A percentile compares a stretch with the other conserved stretches of the same genome.
phyloP scores from a whole-genome alignment of 1,140 invertebrate genomes.

The Archegozetes longisetosus region DNA sequence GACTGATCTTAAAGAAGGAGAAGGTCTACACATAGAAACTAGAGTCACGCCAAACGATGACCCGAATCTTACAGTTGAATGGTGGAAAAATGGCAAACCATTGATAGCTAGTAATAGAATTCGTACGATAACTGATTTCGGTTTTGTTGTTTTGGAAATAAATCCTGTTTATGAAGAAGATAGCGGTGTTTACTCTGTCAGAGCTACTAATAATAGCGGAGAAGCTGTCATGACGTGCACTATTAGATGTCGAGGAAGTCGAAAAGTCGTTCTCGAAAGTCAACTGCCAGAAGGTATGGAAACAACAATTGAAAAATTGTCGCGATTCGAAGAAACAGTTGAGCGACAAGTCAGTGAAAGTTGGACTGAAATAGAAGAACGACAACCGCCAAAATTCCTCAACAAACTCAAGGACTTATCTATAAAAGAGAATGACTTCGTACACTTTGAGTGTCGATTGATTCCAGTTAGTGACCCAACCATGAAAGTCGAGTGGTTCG shows the following conservation, averaged over 20 bases:
- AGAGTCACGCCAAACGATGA: conserved; percentile 86
- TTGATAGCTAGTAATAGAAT: conserved; percentile 48
- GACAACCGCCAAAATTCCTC: conserved; percentile 79
- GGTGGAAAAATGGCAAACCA: conserved; percentile 80
- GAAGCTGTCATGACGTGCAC: conserved; percentile 41
- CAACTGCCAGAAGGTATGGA: conserved; percentile 84
- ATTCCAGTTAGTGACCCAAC: conserved; percentile 80
- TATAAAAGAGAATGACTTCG: conserved; percentile 63
- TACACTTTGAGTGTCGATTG: conserved; percentile 46
- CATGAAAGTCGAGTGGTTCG: conserved; percentile 65
- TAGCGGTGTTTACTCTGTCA: conserved; percentile 34
- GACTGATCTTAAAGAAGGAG: conserved; percentile 60
- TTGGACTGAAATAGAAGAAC: conserved; percentile 39
- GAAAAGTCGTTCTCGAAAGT: conserved; percentile 76
- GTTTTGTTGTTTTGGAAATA: conserved; percentile 38
- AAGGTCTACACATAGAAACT: conserved; percentile 82
- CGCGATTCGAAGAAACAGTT: conserved; percentile 54
- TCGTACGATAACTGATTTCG: conserved; percentile 39
- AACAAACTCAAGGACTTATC: conserved; percentile 58
- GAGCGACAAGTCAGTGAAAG: conserved; percentile 60
- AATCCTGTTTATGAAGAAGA: conserved; percentile 37
- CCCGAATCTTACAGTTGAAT: conserved; percentile 85
- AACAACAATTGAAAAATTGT: conserved; percentile 79
- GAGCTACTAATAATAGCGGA: conserved; percentile 39
- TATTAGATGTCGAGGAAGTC: conserved; percentile 66